Conservation (phyloP, 2,113 vertebrate species). For the Paradisaea rubra region DNA sequence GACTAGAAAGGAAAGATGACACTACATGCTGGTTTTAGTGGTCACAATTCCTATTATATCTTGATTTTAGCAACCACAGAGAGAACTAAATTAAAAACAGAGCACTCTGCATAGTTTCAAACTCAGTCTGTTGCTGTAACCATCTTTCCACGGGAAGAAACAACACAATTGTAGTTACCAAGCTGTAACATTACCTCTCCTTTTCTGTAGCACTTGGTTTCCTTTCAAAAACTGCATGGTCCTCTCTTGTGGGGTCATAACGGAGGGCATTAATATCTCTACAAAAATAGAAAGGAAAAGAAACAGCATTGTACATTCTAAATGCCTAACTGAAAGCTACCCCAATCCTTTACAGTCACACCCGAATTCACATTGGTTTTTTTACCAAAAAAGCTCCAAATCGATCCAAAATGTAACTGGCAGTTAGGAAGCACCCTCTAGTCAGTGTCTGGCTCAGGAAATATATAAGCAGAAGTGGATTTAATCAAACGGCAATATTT, state of each 20-base stretch:
- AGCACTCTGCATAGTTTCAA: not conserved
- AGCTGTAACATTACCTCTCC: slow-evolving; percentile 75
- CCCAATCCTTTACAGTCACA: not conserved
- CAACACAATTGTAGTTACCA: not conserved
- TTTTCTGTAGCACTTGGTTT: slow-evolving; percentile 66
- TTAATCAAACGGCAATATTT: not conserved
- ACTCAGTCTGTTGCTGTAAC: not conserved
- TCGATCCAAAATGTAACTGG: not conserved
- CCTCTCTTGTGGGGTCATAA: slow-evolving; percentile 88
- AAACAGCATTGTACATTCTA: not conserved
- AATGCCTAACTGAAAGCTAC: not conserved
- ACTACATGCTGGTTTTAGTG: not conserved
- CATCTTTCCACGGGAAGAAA: not conserved
- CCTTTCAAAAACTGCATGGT: slow-evolving; percentile 85
- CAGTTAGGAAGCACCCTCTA: not conserved
- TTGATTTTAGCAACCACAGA: not conserved
- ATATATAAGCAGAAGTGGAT: not conserved
- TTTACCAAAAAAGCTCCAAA: not conserved
- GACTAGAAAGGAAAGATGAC: not conserved
- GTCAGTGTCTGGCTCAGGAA: not conserved
- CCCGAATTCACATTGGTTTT: not conserved
- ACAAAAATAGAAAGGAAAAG: not conserved
- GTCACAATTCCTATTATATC: not conserved
- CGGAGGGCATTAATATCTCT: slow-evolving; percentile 86
- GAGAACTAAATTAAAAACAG: not conserved